These are phyloP conservation scores for Cataglyphis livida DNA, from an alignment of 2,888 invertebrate genomes.

Conservation along the genomic window DNA sequence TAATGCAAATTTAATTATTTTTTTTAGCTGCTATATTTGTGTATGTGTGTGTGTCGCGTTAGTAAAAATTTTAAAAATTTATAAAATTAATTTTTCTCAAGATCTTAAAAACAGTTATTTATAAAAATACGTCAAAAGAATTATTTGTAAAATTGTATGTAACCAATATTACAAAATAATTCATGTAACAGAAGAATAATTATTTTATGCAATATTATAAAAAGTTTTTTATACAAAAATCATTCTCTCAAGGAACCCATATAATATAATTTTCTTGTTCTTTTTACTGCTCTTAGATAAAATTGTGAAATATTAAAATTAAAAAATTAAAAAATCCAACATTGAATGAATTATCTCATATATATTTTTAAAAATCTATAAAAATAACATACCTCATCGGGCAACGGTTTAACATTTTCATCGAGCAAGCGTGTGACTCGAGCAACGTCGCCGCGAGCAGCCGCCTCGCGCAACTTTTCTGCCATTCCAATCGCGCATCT, in stretches of 20 bases:
- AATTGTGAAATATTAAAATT: neutral
- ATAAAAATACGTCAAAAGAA: neutral
- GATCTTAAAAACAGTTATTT: neutral
- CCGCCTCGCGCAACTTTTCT: conserved; percentile 86
- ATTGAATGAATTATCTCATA: neutral
- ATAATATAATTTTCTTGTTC: neutral
- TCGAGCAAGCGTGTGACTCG: conserved; percentile 84
- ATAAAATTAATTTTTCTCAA: neutral
- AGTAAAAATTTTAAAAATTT: neutral
- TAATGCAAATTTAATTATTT: neutral
- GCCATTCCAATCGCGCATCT: conserved; percentile 84
- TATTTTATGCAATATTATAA: neutral
- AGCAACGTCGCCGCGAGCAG: conserved; percentile 84
- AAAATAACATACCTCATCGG: conserved; percentile 81
- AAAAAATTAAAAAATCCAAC: neutral
- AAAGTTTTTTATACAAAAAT: neutral
- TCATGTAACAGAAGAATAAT: neutral
- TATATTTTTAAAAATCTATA: neutral
- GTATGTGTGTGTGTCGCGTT: neutral
- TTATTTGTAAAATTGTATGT: neutral
- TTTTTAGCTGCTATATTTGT: neutral
- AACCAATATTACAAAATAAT: neutral
- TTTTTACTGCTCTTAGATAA: neutral
- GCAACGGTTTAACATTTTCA: conserved; percentile 83
- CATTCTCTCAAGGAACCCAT: neutral